Evolutionary conservation across 1,140 invertebrate species (phyloP), one percentile per base, ranked within the genome.

Genomic region (Arion vulgaris): DNA sequence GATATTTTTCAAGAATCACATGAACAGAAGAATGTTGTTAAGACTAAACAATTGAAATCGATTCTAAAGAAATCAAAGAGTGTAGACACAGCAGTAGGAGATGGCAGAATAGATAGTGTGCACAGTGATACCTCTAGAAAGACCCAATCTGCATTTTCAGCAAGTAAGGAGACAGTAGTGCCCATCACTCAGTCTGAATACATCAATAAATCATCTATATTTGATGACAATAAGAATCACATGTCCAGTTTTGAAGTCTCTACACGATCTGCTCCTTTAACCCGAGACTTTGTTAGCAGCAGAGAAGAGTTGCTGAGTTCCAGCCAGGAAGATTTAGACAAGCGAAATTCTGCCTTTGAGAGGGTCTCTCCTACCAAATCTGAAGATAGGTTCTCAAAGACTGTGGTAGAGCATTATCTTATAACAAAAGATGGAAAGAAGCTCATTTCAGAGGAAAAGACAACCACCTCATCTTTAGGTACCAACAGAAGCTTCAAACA

Each of bases 371-470:
- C 72, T n/a, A 74, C 9, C 11, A 74, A 49, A 74, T 41, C 38
- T 13, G 79, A 81, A 17, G 66, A 73, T 39, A 32, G 41, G 9
- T 81, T 81, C 36, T 41, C 28, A 53, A 68, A 81, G 32, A 81
- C 79, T 7, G 51, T 81, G 4, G 49, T 53, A 34, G 79, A 81
- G 32, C 79, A 81, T 39, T 81, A 81, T 38, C 39, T 81, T 19
- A 81, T 81, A 36, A 81, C 79, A 4, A 53, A 72, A 7, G 69
- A 81, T 34, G 79, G 79, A 51, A 81, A 72, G 69, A 81, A 53
- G 36, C 69, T 81, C 15, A 73, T 81, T 9, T 81, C 79, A 5
- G 45, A 81, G 36, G 79, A 81, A 45, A 71, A 73, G 32, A 80
- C 77, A 9, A 62, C 75, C 34, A 80, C 57, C 2, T 68, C 77